Base-by-base conservation (phyloP, 2,888 invertebrate species). In the Syrista parreyssii region DNA sequence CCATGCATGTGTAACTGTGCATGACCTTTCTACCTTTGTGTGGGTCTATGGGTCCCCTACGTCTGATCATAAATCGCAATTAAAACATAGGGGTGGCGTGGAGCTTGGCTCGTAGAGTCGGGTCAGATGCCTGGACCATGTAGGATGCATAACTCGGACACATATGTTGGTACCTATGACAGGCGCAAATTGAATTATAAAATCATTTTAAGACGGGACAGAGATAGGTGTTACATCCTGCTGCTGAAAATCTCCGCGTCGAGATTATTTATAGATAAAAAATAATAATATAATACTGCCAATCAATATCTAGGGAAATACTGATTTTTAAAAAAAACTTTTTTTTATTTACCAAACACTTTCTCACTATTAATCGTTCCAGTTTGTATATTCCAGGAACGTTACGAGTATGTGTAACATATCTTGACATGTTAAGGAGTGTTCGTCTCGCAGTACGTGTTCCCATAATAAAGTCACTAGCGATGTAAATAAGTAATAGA, bases 21-120 rank as follows among this genome's bases (percentile, higher is more conserved):
- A 55, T 55, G 55, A 55, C 55, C 55, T 23, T 55, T 55, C 9
- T 55, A 55, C 55, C 55, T 55, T 55, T 55, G 71, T 71, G 33
- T 71, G 71, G 31, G 71, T 71, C 31, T 33, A 33, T 33, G 71
- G 33, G 71, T 71, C 71, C 71, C 71, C 71, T 71, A 71, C 71
- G 71, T 33, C 71, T 71, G 71, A 71, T 71, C 71, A 71, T 71
- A 71, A 71, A 71, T 71, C 71, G 71, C 71, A 71, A 71, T 71
- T 71, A 71, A 71, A 71, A 71, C 71, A 71, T 71, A 71, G 71
- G 71, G 71, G 71, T 71, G 71, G 71, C 71, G 71, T 33, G 33
- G 32, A 71, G 71, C 71, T 33, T 2, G 55, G 23, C 55, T 40
- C 9, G 23, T 55, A 55, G 55, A 55, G 23, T 55, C 23, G 55